Percentiles rank a stretch among this genome's conserved stretches.
These are phyloP conservation scores for Poeciliopsis retropinna DNA, from an alignment of 2,113 vertebrate species.

Conservation along the genomic window DNA sequence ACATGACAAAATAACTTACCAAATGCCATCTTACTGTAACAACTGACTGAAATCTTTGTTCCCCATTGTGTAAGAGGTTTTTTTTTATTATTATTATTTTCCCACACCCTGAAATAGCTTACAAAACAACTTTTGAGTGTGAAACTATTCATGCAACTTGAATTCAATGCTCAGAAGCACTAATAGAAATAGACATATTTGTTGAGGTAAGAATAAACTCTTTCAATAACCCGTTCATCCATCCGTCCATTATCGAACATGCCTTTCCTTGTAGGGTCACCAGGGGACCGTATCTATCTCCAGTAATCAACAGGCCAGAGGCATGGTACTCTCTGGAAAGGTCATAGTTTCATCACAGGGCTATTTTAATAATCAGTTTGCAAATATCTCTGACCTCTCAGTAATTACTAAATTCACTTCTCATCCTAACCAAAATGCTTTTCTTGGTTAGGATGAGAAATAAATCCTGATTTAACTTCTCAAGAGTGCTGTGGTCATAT, in stretches of 20 bases:
- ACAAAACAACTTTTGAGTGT: slow-evolving; percentile 13
- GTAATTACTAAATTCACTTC: background rate
- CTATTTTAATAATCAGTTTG: too few species aligned
- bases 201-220: background rate
- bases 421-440: slow-evolving; percentile 1
- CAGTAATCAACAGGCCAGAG: too few species aligned
- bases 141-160: slow-evolving; percentile 16
- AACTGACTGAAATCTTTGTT: slow-evolving; percentile 16
- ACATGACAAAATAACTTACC: background rate
- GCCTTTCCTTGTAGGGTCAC: too few species aligned
- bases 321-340: too few species aligned
- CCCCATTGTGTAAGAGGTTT: slow-evolving; percentile 29
- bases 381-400: too few species aligned
- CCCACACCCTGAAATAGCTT: slow-evolving; percentile 47
- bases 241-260: too few species aligned
- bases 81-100: slow-evolving; percentile 37
- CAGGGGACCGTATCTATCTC: too few species aligned
- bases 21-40: slow-evolving; percentile 22
- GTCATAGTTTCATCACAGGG: too few species aligned
- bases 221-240: background rate
- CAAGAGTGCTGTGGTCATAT: slow-evolving; percentile 16
- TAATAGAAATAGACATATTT: background rate
- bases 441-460: background rate
- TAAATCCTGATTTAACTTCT: slow-evolving; percentile 6
- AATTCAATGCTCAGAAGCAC: background rate